Percentiles rank a stretch among this genome's conserved stretches.
Evolutionary conservation across 2,888 invertebrate species (phyloP).

Genomic region (Pterostichus madidus): DNA sequence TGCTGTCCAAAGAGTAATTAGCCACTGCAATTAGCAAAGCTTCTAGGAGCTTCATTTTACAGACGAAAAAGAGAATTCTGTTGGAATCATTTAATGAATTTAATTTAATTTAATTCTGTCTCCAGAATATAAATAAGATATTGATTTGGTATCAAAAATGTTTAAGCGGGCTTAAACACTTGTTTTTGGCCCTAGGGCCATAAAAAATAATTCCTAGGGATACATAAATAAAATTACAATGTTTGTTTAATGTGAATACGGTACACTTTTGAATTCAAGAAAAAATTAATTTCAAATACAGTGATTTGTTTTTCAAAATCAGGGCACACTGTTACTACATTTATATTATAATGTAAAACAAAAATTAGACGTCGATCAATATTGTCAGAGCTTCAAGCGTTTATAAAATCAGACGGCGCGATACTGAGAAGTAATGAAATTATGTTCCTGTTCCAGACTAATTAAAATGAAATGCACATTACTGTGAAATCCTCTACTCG

Average conservation of each 20-base stretch:
- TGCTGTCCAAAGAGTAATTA: neutral
- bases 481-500: slow-evolving; percentile 18
- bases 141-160: too few species aligned
- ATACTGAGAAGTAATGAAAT: slow-evolving; percentile 10
- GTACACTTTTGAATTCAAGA: too few species aligned
- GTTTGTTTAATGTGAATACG: too few species aligned
- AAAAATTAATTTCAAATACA: too few species aligned
- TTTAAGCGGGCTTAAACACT: too few species aligned
- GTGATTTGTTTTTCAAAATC: too few species aligned
- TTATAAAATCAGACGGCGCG: slow-evolving; percentile 7
- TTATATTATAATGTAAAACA: neutral
- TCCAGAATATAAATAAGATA: too few species aligned
- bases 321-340: too few species aligned
- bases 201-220: too few species aligned
- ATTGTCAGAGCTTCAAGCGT: slow-evolving; percentile 13
- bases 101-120: neutral
- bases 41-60: neutral
- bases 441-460: slow-evolving; percentile 15
- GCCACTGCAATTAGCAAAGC: neutral
- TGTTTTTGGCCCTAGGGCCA: too few species aligned
- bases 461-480: slow-evolving; percentile 41
- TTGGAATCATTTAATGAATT: neutral
- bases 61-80: neutral
- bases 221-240: too few species aligned
- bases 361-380: slow-evolving; percentile 36